These are phyloP conservation scores for Meloidogyne floridensis DNA, from an alignment of 1,140 invertebrate genomes.

Conservation along the genomic window DNA sequence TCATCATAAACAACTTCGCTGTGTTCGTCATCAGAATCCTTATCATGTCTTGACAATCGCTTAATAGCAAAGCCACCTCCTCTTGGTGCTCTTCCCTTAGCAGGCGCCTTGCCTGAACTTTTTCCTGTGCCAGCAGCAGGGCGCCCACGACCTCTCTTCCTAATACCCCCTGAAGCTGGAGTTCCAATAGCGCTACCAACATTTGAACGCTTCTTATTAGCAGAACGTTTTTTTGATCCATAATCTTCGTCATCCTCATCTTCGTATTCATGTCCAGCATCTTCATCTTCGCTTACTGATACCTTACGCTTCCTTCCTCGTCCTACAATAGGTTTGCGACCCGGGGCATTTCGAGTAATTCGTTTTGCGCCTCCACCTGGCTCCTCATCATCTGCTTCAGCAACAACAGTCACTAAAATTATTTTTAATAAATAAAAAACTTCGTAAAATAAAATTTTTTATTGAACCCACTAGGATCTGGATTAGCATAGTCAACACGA, in stretches of 20 bases:
- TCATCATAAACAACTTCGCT: conserved; percentile 39
- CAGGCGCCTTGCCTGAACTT: not conserved
- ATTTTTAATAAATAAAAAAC: not conserved
- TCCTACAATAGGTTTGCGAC: conserved; percentile 26
- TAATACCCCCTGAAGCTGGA: conserved; percentile 15
- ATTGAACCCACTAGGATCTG: conserved; percentile 14
- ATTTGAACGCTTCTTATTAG: conserved; percentile 22
- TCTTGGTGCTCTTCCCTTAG: conserved; percentile 7
- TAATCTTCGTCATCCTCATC: conserved; percentile 41
- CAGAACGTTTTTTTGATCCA: conserved; percentile 24
- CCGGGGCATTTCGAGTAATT: conserved; percentile 27
- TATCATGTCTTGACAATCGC: not conserved
- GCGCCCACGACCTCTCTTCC: conserved; percentile 15
- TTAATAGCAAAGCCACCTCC: conserved; percentile 2
- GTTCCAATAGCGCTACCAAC: conserved; percentile 1
- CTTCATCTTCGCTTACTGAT: conserved; percentile 24
- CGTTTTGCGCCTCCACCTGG: conserved; percentile 24
- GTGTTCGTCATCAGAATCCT: conserved; percentile 36
- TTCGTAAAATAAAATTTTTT: not conserved
- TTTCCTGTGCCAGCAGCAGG: conserved; percentile 22
- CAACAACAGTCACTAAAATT: conserved; percentile 33
- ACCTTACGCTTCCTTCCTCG: conserved; percentile 30
- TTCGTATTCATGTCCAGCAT: conserved; percentile 35
- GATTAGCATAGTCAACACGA: conserved; percentile 28
- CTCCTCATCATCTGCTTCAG: conserved; percentile 52